Percentiles rank a stretch among this genome's conserved stretches.
phyloP scores from a whole-genome alignment of 2,113 vertebrate genomes.

The Elaphurus davidianus region DNA sequence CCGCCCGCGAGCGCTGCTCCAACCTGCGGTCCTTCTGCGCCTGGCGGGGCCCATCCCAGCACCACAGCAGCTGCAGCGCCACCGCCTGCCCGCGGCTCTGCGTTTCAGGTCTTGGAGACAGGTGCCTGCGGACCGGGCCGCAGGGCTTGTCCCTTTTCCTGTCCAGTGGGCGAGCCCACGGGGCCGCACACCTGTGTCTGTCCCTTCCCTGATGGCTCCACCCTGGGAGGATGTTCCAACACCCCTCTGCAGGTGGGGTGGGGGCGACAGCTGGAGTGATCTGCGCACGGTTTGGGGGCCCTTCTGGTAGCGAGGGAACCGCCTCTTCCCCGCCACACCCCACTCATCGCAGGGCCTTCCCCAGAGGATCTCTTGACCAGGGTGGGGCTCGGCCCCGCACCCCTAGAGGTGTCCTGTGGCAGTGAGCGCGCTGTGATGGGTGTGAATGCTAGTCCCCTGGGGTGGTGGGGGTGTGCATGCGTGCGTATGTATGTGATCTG shows the following conservation, averaged over 20 bases:
- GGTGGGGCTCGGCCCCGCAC: fast-evolving
- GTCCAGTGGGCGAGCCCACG: not conserved
- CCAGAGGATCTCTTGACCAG: not conserved
- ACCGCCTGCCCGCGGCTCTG: conserved; percentile 17
- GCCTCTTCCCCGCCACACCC: no score
- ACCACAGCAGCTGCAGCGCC: conserved; percentile 47
- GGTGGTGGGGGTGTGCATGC: no score
- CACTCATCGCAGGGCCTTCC: not conserved
- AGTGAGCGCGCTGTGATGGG: fast-evolving
- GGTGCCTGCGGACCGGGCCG: not conserved
- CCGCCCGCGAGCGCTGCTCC: conserved; percentile 53
- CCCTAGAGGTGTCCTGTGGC: not conserved
- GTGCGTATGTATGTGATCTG: fast-evolving
- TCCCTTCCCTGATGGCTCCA: not conserved
- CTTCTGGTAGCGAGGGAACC: not conserved
- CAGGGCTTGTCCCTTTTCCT: not conserved
- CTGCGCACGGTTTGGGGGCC: not conserved
- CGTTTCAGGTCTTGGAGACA: conserved; percentile 18
- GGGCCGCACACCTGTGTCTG: not conserved
- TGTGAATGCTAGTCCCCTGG: not conserved
- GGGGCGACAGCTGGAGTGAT: not conserved
- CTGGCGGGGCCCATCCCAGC: conserved; percentile 72
- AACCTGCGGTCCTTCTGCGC: conserved; percentile 61
- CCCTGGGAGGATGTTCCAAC: not conserved
- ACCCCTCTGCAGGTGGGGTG: not conserved